Evolutionary conservation across 2,888 invertebrate species (phyloP).

Genomic region (Drosophila falleni): DNA sequence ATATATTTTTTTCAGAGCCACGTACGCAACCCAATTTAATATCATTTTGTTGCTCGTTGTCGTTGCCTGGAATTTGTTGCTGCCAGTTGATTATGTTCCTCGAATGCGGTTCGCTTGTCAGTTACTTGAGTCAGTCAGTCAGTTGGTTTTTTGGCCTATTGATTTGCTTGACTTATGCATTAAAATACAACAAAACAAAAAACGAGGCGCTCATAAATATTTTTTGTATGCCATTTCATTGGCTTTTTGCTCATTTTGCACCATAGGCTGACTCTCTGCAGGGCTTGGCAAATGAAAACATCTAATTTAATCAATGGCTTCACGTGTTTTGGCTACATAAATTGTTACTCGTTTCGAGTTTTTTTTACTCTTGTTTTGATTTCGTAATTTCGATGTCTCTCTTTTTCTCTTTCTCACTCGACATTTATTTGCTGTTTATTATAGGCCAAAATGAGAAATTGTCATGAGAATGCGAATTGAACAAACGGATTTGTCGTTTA

Average conservation of each 20-base stretch:
- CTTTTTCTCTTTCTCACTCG: constrained; percentile 20
- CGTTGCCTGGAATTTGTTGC: constrained; percentile 49
- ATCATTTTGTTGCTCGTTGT: constrained; percentile 38
- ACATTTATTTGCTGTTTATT: constrained; percentile 72
- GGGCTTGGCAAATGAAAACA: constrained; percentile 69
- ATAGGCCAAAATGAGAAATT: constrained; percentile 58
- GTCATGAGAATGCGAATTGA: constrained; percentile 55
- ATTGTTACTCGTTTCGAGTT: constrained; percentile 38
- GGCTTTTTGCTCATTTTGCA: constrained; percentile 16
- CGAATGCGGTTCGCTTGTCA: constrained; percentile 63
- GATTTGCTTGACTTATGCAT: constrained; percentile 56
- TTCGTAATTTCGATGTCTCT: constrained; percentile 54
- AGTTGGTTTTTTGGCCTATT: constrained; percentile 57
- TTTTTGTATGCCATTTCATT: constrained; percentile 70
- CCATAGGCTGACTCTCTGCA: constrained; percentile 24
- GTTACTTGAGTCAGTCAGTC: constrained; percentile 27
- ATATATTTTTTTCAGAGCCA: constrained; percentile 9
- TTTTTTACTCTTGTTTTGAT: constrained; percentile 44
- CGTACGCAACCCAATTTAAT: constrained; percentile 72
- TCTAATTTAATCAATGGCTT: constrained; percentile 79
- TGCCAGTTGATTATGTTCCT: constrained; percentile 74
- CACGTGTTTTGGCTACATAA: constrained; percentile 77
- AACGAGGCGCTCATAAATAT: constrained; percentile 71
- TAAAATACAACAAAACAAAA: constrained; percentile 52
- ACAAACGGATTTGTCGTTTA: constrained; percentile 22